These are phyloP conservation scores for Parnassius glacialis DNA, from an alignment of 2,888 invertebrate species.

Conservation along the genomic window DNA sequence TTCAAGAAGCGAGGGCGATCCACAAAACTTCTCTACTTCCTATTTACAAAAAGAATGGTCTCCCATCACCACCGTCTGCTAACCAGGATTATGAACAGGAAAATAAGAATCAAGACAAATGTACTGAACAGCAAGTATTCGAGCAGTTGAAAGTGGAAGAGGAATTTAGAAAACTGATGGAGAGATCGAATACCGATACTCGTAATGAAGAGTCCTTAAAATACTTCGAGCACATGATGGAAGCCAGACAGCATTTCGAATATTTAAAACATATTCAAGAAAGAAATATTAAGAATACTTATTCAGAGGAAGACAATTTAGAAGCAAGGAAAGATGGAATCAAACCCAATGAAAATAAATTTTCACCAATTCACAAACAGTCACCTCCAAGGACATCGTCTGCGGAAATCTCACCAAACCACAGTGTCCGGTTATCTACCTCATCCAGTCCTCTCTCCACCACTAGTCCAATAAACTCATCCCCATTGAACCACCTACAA, in stretches of 20 bases:
- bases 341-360: slow-evolving; percentile 43
- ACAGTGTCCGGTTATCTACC: slow-evolving; percentile 65
- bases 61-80: slow-evolving; percentile 78
- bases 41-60: slow-evolving; percentile 69
- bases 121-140: slow-evolving; percentile 64
- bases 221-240: slow-evolving; percentile 73
- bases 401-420: slow-evolving; percentile 66
- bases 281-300: slow-evolving; percentile 47
- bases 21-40: slow-evolving; percentile 80
- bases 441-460: slow-evolving; percentile 71
- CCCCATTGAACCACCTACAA: slow-evolving; percentile 93
- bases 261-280: slow-evolving; percentile 69
- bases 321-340: slow-evolving; percentile 58
- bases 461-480: slow-evolving; percentile 84
- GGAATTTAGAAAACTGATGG: slow-evolving; percentile 79
- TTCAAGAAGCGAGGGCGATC: slow-evolving; percentile 91
- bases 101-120: slow-evolving; percentile 35
- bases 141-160: slow-evolving; percentile 80
- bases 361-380: slow-evolving; percentile 50
- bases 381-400: slow-evolving; percentile 62
- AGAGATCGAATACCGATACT: slow-evolving; percentile 76
- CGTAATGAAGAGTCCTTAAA: slow-evolving; percentile 66
- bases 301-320: slow-evolving; percentile 39
- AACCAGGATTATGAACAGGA: slow-evolving; percentile 57
- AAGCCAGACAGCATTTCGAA: slow-evolving; percentile 68